A percentile compares a stretch with the other conserved stretches of the same genome.
These are phyloP conservation scores for Lissocephala sabroskyi DNA, from an alignment of 2,888 invertebrate species.

Conservation along the genomic window DNA sequence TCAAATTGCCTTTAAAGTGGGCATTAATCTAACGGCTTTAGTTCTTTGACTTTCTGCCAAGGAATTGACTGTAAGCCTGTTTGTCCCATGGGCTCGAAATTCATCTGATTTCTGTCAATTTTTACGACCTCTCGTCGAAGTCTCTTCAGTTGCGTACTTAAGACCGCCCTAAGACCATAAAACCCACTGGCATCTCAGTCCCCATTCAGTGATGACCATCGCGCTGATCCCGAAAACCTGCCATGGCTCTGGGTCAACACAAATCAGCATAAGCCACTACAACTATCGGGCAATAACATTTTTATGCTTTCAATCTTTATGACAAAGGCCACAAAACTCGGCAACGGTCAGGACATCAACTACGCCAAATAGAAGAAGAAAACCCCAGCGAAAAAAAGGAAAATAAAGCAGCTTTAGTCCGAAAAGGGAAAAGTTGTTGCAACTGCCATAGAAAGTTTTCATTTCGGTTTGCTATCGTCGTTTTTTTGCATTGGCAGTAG, in stretches of 20 bases:
- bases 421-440: slow-evolving; percentile 23
- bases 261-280: slow-evolving; percentile 64
- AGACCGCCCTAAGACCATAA: slow-evolving; percentile 42
- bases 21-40: too few relatives aligned
- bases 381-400: background rate
- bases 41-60: too few relatives aligned
- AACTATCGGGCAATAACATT: slow-evolving; percentile 63
- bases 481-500: slow-evolving; percentile 17
- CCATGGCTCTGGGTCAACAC: slow-evolving; percentile 42
- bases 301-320: slow-evolving; percentile 61
- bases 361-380: slow-evolving; percentile 5
- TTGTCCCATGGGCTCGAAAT: too few relatives aligned
- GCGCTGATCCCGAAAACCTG: background rate
- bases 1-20: too few relatives aligned
- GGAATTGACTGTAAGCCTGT: too few relatives aligned
- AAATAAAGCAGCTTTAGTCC: background rate
- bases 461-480: slow-evolving; percentile 12
- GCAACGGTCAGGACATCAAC: too few relatives aligned
- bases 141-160: slow-evolving; percentile 16
- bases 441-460: slow-evolving; percentile 36
- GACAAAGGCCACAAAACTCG: slow-evolving; percentile 57
- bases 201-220: too few relatives aligned
- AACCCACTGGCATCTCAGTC: slow-evolving; percentile 17
- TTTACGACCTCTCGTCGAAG: too few relatives aligned
- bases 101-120: too few relatives aligned